phyloP scores from a whole-genome alignment of 2,888 invertebrate genomes.

The Lasiommata megera region DNA sequence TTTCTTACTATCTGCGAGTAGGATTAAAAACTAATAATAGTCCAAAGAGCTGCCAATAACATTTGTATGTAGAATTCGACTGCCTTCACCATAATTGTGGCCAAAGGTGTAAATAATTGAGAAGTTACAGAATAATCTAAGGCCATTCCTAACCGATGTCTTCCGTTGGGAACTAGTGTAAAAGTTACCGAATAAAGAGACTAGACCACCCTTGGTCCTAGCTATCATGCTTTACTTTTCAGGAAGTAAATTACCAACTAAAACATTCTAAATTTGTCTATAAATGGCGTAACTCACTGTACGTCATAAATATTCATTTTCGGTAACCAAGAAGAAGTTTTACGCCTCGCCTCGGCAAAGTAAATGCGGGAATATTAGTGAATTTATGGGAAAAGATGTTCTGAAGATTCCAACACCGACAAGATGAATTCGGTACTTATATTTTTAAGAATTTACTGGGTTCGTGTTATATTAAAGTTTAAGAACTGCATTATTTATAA shows the following conservation, averaged over 20 bases:
- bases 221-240: conserved; percentile 11
- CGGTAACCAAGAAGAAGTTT: conserved; percentile 70
- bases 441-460: conserved; percentile 36
- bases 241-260: not conserved
- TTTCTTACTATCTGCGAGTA: no score
- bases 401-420: conserved; percentile 46
- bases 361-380: conserved; percentile 70
- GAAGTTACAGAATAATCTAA: no score
- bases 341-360: conserved; percentile 60
- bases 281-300: conserved; percentile 74
- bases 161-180: no score
- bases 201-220: no score
- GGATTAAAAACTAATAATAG: no score
- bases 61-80: no score
- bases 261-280: conserved; percentile 74
- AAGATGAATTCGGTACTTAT: conserved; percentile 40
- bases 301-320: conserved; percentile 79
- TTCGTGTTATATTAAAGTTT: conserved; percentile 21
- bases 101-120: no score
- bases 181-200: no score
- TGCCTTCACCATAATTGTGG: no score
- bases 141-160: no score
- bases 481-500: not conserved
- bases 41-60: no score
- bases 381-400: conserved; percentile 77